Evolutionary conservation across 2,797 vertebrate species (phyloP), one percentile per base, ranked within the genome.

Genomic region (Luscinia megarhynchos): DNA sequence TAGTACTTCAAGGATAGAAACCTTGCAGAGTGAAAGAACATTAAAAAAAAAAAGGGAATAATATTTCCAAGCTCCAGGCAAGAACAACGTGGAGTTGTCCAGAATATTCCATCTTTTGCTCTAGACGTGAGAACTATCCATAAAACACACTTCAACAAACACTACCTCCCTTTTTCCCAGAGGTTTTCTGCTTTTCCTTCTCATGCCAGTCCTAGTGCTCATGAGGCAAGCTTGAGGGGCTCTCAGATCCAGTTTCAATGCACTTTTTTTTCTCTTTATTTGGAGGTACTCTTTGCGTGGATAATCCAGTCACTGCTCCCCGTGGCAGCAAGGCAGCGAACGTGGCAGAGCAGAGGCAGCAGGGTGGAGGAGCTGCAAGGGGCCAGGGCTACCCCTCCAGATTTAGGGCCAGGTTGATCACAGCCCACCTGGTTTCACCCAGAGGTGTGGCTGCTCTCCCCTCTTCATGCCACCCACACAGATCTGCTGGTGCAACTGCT

Each of bases 1-100:
- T 80, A 76, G 41, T 67, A 82, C 53, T 92, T 90, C 55, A 79
- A 89, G 64, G 53, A 82, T 53, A 73, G 89, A 94, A 95, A 46
- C 12, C 14, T 94, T 68, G 27, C 34, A 84, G 41, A 70, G 54
- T 87, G 57, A 90, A 94, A 84, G 50, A 50, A 90, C 89, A 77
- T 21, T 76, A 79, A 78, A 59, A 59, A 38, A 54, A 70, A 81
- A 29, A 55, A 78, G 15, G 10, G 43, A 93, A 82, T 64, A 72
- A 34, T 77, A 94, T 79, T 90, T 92, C 48, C 72, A 92, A 63
- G 72, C 68, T 92, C 36, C 50, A 80, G 62, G 78, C 59, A 90
- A 74, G 64, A 82, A 74, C 58, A 74, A 70, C 30, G 74, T 38
- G 32, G 61, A 79, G 26, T 34, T 54, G 50, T 70, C 66, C 50